Conservation (phyloP, 2,888 invertebrate genomes). For the Brenthis daphne region DNA sequence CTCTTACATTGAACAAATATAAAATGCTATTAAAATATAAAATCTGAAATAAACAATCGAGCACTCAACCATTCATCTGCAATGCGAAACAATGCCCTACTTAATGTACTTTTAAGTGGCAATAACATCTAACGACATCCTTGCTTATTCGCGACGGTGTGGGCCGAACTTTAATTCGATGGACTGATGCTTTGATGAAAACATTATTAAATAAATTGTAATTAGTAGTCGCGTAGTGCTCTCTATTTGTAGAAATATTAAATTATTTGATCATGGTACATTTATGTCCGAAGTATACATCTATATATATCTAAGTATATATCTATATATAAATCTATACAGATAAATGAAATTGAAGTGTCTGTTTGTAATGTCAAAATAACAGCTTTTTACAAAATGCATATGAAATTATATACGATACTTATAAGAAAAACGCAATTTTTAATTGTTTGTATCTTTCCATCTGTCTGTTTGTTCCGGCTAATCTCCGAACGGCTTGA, state of each 20-base stretch:
- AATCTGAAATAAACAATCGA: slow-evolving; percentile 12
- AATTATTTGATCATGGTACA: no score
- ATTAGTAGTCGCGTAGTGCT: background rate
- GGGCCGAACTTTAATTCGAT: background rate
- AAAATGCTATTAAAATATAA: slow-evolving; percentile 6
- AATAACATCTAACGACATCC: slow-evolving; percentile 22
- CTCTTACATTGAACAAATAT: background rate
- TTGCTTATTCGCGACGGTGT: slow-evolving; percentile 7
- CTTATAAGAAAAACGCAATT: no score
- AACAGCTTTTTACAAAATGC: no score
- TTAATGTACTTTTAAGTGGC: slow-evolving; percentile 25
- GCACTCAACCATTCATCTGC: slow-evolving; percentile 19
- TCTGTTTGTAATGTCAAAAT: no score
- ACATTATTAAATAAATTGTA: background rate
- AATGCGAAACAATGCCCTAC: slow-evolving; percentile 19
- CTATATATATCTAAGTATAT: no score
- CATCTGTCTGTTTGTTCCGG: no score
- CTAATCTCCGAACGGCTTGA: no score
- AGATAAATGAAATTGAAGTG: no score
- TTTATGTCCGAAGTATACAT: no score
- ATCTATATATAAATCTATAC: no score
- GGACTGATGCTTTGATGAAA: background rate
- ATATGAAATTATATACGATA: no score
- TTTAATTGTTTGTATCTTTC: no score
- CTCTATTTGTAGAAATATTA: background rate